Conservation (phyloP, 2,888 invertebrate species). For the Chymomyza amoena region DNA sequence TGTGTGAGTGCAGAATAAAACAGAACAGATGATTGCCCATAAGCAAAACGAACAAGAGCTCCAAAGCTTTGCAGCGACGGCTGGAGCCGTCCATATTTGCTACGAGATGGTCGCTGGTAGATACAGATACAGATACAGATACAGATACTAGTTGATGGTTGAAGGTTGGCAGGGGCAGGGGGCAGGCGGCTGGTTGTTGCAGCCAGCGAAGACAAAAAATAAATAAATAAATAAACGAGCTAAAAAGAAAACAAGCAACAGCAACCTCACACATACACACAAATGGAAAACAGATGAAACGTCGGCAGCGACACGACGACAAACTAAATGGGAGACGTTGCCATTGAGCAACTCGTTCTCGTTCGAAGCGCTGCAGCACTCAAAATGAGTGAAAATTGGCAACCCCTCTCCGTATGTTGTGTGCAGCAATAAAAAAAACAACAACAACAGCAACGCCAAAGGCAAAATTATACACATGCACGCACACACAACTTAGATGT, state of each 20-base stretch:
- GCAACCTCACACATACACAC: conserved; percentile 4
- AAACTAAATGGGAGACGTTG: conserved; percentile 43
- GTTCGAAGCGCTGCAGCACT: conserved; percentile 44
- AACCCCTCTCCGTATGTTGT: conserved; percentile 36
- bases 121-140: too few relatives aligned
- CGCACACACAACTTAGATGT: conserved; percentile 16
- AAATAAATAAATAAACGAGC: conserved; percentile 57
- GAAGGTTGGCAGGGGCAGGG: too few relatives aligned
- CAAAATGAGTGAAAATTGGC: conserved; percentile 59
- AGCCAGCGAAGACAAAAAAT: conserved; percentile 53
- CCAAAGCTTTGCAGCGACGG: conserved; percentile 33
- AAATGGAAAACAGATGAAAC: conserved; percentile 23
- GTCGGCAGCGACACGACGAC: conserved; percentile 5
- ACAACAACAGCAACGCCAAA: conserved; percentile 24
- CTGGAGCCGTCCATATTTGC: background rate
- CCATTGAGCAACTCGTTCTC: conserved; percentile 47
- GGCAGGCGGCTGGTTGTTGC: conserved; percentile 7
- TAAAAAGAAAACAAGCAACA: conserved; percentile 45
- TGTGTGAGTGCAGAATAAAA: conserved; percentile 62
- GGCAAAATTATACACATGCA: conserved; percentile 23
- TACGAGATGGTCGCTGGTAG: background rate
- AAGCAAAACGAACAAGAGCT: conserved; percentile 59
- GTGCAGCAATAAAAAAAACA: conserved; percentile 64
- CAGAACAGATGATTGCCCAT: conserved; percentile 72
- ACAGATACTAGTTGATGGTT: background rate